These are phyloP conservation scores for Sesamia nonagrioides DNA, from an alignment of 1,140 invertebrate genomes.

Conservation along the genomic window DNA sequence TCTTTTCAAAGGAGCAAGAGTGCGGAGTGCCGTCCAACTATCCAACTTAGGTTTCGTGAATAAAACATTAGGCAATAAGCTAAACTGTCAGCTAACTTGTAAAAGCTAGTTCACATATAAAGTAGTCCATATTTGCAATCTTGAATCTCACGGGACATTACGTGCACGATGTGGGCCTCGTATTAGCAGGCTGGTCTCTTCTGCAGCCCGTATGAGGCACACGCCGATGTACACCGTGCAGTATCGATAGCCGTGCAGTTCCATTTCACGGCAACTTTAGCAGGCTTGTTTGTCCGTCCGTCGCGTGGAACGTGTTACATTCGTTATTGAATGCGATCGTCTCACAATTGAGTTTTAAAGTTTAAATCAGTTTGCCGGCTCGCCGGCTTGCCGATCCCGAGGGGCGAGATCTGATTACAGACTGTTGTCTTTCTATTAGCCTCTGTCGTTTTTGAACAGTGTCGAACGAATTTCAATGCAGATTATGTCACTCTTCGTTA, in stretches of 20 bases:
- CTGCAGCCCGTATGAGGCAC: neutral
- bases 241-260: conserved; percentile 21
- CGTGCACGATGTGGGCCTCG: neutral
- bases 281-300: conserved; percentile 44
- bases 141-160: neutral
- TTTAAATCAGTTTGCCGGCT: conserved; percentile 64
- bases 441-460: conserved; percentile 48
- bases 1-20: neutral
- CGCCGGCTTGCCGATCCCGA: conserved; percentile 23
- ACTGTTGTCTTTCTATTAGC: conserved; percentile 77
- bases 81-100: conserved; percentile 1
- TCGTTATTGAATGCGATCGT: conserved; percentile 54
- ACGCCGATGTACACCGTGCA: conserved; percentile 9
- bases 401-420: conserved; percentile 62
- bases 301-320: conserved; percentile 43
- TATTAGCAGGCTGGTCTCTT: neutral
- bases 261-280: conserved; percentile 63
- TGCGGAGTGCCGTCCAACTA: neutral
- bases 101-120: neutral
- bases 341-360: conserved; percentile 66
- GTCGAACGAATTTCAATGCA: conserved; percentile 61
- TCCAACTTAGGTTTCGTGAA: conserved; percentile 8
- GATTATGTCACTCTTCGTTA: conserved; percentile 60
- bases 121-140: conserved; percentile 13
- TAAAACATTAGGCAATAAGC: conserved; percentile 21